phyloP scores from a whole-genome alignment of 2,888 invertebrate genomes.

The Deladenus siricidicola region DNA sequence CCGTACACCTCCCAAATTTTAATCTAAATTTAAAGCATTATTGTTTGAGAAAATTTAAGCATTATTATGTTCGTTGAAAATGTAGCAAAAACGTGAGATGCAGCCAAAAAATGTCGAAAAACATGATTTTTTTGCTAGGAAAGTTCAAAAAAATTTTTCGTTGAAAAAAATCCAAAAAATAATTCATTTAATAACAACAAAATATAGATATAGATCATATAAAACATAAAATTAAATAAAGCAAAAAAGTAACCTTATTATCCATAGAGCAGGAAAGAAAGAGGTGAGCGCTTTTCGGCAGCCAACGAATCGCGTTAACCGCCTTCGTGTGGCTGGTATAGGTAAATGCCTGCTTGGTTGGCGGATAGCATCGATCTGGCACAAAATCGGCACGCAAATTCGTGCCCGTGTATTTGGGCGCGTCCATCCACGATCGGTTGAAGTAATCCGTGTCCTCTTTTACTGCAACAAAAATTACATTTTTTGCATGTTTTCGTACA shows the following conservation, averaged over 20 bases:
- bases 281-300: constrained; percentile 85
- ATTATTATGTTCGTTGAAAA: too few relatives aligned
- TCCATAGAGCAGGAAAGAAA: constrained; percentile 94
- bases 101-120: too few relatives aligned
- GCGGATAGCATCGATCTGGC: constrained; percentile 62
- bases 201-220: too few relatives aligned
- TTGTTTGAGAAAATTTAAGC: too few relatives aligned
- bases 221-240: not conserved
- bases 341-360: constrained; percentile 58
- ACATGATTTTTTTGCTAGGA: too few relatives aligned
- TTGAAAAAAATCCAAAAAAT: too few relatives aligned
- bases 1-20: constrained; percentile 97
- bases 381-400: constrained; percentile 77
- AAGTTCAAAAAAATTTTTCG: too few relatives aligned
- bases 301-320: constrained; percentile 85
- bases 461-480: too few relatives aligned
- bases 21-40: too few relatives aligned
- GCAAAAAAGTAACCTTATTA: constrained; percentile 64
- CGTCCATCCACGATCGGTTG: constrained; percentile 83
- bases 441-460: constrained; percentile 90
- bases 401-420: constrained; percentile 83
- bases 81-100: too few relatives aligned
- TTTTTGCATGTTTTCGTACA: too few relatives aligned
- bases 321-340: constrained; percentile 86
- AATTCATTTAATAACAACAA: too few relatives aligned